Evolutionary conservation across 2,797 vertebrate genomes (phyloP).

Genomic region (Phyllotis vaccarum): DNA sequence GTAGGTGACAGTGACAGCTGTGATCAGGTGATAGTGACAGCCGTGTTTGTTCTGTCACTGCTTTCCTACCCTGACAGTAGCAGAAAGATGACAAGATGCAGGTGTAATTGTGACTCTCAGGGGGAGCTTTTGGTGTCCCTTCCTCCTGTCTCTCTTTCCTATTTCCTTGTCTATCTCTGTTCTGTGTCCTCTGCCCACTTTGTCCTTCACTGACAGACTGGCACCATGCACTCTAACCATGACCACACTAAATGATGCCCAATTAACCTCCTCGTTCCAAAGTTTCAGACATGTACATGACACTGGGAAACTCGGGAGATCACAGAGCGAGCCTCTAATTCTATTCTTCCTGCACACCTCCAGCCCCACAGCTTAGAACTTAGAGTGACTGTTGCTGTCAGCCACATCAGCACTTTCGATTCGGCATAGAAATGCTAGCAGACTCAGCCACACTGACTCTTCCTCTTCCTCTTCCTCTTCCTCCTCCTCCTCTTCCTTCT

Average conservation of each 20-base stretch:
- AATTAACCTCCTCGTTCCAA: neutral
- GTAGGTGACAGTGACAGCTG: neutral
- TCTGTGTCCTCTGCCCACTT: neutral
- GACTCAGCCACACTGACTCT: neutral
- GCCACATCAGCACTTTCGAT: neutral
- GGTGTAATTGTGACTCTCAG: neutral
- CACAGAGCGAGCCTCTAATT: slow-evolving; percentile 18
- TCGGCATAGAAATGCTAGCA: neutral
- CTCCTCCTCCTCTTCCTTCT: too few relatives aligned
- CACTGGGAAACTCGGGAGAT: neutral
- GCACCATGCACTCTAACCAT: neutral
- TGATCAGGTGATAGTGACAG: too few relatives aligned
- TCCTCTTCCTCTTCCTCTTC: neutral
- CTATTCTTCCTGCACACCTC: neutral
- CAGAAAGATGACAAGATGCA: neutral
- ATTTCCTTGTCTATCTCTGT: neutral
- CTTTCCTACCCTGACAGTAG: neutral
- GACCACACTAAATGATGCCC: neutral
- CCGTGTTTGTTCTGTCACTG: neutral
- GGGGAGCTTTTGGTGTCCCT: neutral
- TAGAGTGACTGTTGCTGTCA: neutral
- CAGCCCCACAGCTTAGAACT: neutral
- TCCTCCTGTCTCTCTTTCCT: neutral
- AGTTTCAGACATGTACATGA: neutral
- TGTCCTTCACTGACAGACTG: neutral